Conservation (phyloP, 2,797 vertebrate genomes). For the Micropoecilia bifurca region DNA sequence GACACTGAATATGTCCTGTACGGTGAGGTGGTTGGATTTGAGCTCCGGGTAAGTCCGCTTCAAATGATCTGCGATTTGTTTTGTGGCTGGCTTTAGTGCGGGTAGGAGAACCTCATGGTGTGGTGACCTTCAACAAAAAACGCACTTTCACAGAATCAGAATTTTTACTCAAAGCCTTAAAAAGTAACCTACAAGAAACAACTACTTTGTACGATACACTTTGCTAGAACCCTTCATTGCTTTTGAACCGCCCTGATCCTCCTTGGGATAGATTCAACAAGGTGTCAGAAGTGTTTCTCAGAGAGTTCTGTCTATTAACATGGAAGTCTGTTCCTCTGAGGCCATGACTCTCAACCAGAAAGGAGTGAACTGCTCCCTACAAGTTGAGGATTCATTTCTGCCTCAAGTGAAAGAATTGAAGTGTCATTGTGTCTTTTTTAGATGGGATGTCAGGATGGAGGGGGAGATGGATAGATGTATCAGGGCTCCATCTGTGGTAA, state of each 20-base stretch:
- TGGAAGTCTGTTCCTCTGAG: background rate
- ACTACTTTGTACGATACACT: background rate
- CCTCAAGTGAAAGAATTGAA: background rate
- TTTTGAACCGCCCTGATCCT: background rate
- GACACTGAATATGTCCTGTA: slow-evolving; percentile 48
- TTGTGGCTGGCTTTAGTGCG: background rate
- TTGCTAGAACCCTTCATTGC: background rate
- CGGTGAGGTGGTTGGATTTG: slow-evolving; percentile 12
- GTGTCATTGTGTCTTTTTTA: background rate
- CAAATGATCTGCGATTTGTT: background rate
- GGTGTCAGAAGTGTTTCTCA: background rate
- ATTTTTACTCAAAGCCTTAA: background rate
- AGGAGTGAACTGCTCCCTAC: background rate
- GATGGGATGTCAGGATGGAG: background rate
- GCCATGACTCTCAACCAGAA: background rate
- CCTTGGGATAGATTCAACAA: background rate
- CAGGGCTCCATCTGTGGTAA: background rate
- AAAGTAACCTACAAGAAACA: background rate
- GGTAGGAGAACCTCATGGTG: background rate
- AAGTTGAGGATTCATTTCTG: background rate
- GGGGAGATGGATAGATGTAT: background rate
- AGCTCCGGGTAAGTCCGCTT: slow-evolving; percentile 13
- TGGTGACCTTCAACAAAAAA: background rate
- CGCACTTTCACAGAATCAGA: background rate
- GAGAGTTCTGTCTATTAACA: background rate